These are phyloP conservation scores for Hydractinia symbiolongicarpus DNA, from an alignment of 30 jellyfish, hydroid and myxozoan genomes.

Conservation along the genomic window DNA sequence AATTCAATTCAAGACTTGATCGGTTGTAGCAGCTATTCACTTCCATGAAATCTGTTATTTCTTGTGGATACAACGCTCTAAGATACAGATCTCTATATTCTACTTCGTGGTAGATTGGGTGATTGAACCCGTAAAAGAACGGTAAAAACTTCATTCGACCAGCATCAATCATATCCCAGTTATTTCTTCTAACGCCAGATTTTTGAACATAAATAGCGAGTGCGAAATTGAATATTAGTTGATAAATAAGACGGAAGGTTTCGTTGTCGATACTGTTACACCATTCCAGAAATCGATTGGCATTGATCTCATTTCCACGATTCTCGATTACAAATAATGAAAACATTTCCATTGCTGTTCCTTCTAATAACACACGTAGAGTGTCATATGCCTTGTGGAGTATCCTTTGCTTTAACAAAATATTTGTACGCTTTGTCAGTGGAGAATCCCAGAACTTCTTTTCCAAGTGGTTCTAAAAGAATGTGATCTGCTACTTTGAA, in stretches of 20 bases:
- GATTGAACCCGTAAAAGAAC: constrained; percentile 14
- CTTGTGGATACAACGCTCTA: not conserved
- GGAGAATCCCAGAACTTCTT: constrained; percentile 5
- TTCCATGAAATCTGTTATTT: not conserved
- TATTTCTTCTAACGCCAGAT: constrained; percentile 9
- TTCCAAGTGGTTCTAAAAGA: constrained; percentile 18
- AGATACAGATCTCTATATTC: constrained; percentile 13
- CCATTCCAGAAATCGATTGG: constrained; percentile 9
- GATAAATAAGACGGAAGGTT: not conserved
- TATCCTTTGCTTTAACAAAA: constrained; percentile 18
- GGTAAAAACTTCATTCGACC: not conserved
- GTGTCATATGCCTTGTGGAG: constrained; percentile 16
- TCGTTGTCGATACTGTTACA: not conserved
- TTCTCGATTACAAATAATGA: constrained; percentile 5
- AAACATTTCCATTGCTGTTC: constrained; percentile 2
- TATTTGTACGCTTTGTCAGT: constrained; percentile 14
- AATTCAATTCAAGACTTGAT: not conserved
- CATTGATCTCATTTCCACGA: not conserved
- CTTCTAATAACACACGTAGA: constrained; percentile 2
- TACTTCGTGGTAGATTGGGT: constrained; percentile 19
- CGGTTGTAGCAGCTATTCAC: not conserved
- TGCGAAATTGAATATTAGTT: constrained; percentile 15
- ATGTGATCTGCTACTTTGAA: constrained; percentile 1
- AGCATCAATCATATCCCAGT: constrained; percentile 7
- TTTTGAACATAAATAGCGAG: constrained; percentile 16